Conservation (phyloP, 2,113 vertebrate species). For the Motacilla tschutschensis region DNA sequence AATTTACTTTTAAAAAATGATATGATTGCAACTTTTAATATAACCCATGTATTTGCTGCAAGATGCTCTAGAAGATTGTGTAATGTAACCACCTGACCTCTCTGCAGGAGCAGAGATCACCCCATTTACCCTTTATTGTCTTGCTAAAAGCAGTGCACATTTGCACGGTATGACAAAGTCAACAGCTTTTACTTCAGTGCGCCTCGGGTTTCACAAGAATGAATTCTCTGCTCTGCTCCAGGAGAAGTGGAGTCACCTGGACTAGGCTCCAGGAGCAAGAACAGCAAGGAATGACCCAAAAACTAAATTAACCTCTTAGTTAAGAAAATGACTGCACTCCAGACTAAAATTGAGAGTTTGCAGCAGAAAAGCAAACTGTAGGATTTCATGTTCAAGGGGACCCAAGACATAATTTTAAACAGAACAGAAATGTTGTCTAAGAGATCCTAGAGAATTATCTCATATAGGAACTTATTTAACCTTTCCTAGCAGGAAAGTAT, state of each 20-base stretch:
- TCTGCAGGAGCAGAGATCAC: conserved; percentile 65
- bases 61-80: conserved; percentile 73
- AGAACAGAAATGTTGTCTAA: background rate
- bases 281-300: background rate
- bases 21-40: conserved; percentile 84
- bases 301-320: background rate
- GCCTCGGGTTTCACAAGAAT: conserved; percentile 38
- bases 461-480: conserved; percentile 9
- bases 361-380: background rate
- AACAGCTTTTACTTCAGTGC: conserved; percentile 40
- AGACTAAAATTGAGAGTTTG: background rate
- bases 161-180: conserved; percentile 44
- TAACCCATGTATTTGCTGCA: conserved; percentile 81
- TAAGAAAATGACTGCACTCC: background rate
- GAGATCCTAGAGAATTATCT: conserved; percentile 5
- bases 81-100: conserved; percentile 75
- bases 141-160: conserved; percentile 64
- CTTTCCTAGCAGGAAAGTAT: conserved; percentile 19
- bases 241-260: background rate
- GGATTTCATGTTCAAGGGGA: background rate
- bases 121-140: conserved; percentile 73
- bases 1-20: conserved; percentile 82
- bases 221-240: conserved; percentile 27
- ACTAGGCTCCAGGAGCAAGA: background rate
- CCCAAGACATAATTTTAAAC: background rate